These are phyloP conservation scores for Rutpela maculata DNA, from an alignment of 2,888 invertebrate genomes.

Conservation along the genomic window DNA sequence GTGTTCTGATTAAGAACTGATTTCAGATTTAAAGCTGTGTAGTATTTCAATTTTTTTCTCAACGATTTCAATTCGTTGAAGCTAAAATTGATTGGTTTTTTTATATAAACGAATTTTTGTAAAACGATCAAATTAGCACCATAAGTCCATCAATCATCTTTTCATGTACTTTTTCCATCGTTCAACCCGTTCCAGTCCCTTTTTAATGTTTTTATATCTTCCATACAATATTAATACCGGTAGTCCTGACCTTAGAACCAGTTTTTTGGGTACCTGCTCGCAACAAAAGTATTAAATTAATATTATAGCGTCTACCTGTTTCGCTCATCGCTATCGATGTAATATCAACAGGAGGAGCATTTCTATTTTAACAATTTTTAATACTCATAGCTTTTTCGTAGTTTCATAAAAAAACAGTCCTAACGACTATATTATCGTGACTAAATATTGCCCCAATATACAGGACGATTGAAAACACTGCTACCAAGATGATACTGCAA, in stretches of 20 bases:
- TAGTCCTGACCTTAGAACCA: conserved; percentile 30
- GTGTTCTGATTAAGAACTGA: too few relatives aligned
- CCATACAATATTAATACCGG: conserved; percentile 35
- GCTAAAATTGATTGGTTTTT: conserved; percentile 1
- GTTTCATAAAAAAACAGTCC: too few relatives aligned
- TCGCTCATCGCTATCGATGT: conserved; percentile 23
- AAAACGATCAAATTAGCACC: conserved; percentile 20
- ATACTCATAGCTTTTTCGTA: too few relatives aligned
- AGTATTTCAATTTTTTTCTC: too few relatives aligned
- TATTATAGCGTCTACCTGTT: conserved; percentile 34
- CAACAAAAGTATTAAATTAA: conserved; percentile 36
- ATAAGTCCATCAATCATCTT: conserved; percentile 39
- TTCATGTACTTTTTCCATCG: conserved; percentile 30
- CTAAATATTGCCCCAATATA: too few relatives aligned
- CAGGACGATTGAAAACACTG: too few relatives aligned
- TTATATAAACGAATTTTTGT: conserved; percentile 9
- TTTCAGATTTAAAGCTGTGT: too few relatives aligned
- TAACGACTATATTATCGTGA: too few relatives aligned
- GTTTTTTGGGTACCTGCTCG: conserved; percentile 36
- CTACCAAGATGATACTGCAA: too few relatives aligned
- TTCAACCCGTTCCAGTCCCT: conserved; percentile 23
- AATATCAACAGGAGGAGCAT: neutral
- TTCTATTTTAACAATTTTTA: too few relatives aligned
- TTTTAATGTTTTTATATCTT: conserved; percentile 28
- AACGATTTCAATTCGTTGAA: too few relatives aligned